Percentiles rank a stretch among this genome's conserved stretches.
Conservation (phyloP, 2,113 vertebrate species). For the Colaptes auratus region DNA sequence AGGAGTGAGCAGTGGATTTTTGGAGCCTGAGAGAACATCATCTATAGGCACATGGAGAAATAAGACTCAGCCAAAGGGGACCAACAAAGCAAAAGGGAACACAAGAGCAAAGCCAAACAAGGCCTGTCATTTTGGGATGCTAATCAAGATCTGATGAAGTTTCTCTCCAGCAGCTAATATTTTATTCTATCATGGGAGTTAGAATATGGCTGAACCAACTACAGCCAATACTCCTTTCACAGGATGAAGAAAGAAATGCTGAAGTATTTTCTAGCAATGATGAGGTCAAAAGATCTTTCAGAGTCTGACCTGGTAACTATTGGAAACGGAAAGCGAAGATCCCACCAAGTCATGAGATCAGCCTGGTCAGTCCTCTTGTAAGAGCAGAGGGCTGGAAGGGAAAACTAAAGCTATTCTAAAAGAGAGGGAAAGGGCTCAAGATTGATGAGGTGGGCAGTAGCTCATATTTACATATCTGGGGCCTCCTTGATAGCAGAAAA, state of each 20-base stretch:
- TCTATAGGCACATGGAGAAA: not conserved
- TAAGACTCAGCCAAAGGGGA: not conserved
- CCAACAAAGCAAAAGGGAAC: not conserved
- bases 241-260: not conserved
- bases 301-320: not conserved
- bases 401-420: not conserved
- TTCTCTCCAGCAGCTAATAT: not conserved
- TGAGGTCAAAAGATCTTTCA: constrained; percentile 30
- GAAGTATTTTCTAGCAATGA: not conserved
- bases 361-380: not conserved
- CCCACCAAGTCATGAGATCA: not conserved
- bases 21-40: not conserved
- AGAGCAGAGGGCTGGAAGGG: not conserved
- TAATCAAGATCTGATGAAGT: not conserved
- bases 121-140: not conserved
- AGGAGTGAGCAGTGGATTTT: not conserved
- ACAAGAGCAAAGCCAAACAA: not conserved
- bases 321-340: constrained; percentile 1
- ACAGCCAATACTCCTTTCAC: not conserved
- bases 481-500: constrained; percentile 51
- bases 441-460: constrained; percentile 63
- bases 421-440: constrained; percentile 1
- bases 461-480: constrained; percentile 62
- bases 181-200: not conserved
- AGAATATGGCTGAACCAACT: not conserved